Conservation (phyloP, 1,140 invertebrate genomes). For the Bombyx mandarina region DNA sequence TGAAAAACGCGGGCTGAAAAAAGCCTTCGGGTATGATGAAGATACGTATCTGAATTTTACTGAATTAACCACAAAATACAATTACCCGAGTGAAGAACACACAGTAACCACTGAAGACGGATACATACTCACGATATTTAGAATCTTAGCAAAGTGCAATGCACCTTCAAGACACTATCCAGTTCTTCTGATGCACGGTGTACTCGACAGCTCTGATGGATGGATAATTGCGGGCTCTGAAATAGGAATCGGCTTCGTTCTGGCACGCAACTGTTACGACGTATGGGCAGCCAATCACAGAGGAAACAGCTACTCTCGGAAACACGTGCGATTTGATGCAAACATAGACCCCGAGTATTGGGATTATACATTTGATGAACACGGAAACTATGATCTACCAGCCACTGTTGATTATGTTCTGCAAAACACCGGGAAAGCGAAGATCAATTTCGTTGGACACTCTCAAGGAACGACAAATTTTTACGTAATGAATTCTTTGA, state of each 20-base stretch:
- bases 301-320: conserved; percentile 80
- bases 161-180: conserved; percentile 33
- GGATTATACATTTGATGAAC: conserved; percentile 79
- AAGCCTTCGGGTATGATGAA: conserved; percentile 23
- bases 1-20: conserved; percentile 21
- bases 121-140: conserved; percentile 74
- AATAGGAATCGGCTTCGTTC: conserved; percentile 56
- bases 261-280: conserved; percentile 76
- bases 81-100: conserved; percentile 32
- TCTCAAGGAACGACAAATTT: conserved; percentile 76
- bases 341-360: conserved; percentile 68
- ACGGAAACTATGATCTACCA: conserved; percentile 74
- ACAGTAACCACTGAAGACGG: conserved; percentile 72
- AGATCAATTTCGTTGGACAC: conserved; percentile 77
- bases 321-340: conserved; percentile 68
- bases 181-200: conserved; percentile 81
- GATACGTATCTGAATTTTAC: conserved; percentile 38
- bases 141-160: conserved; percentile 67
- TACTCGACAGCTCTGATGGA: conserved; percentile 76
- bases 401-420: conserved; percentile 74
- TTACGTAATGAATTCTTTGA: conserved; percentile 72
- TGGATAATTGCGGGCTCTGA: conserved; percentile 74
- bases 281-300: conserved; percentile 81
- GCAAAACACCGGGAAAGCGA: conserved; percentile 55
- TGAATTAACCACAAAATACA: conserved; percentile 32